Evolutionary conservation across 2,797 vertebrate species (phyloP).

Genomic region (Molossus alvarezi): DNA sequence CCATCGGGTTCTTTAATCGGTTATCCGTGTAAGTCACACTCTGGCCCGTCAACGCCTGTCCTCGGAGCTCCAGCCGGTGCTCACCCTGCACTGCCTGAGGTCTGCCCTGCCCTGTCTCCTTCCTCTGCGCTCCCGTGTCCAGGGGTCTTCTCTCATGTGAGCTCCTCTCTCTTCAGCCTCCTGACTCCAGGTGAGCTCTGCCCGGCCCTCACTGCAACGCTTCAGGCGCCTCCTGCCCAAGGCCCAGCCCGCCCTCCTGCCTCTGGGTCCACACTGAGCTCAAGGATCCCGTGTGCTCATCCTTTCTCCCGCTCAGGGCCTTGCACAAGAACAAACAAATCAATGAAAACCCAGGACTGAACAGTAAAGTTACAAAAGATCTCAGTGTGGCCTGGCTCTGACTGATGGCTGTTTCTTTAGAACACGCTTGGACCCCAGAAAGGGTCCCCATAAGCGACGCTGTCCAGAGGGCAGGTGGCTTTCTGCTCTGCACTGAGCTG

Average conservation of each 20-base stretch:
- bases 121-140: background rate
- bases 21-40: background rate
- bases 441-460: background rate
- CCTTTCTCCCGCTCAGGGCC: background rate
- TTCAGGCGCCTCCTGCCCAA: background rate
- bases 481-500: accelerated
- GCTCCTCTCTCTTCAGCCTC: background rate
- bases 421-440: too few relatives aligned
- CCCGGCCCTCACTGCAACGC: background rate
- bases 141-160: background rate
- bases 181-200: background rate
- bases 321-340: background rate
- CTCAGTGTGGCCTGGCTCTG: background rate
- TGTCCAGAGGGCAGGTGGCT: background rate
- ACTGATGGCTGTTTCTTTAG: background rate
- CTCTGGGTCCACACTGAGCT: background rate
- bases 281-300: background rate
- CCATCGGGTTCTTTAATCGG: accelerated
- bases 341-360: background rate
- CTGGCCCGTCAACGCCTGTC: background rate
- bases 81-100: background rate
- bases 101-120: background rate
- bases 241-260: background rate
- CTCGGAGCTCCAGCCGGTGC: background rate
- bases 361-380: background rate